phyloP scores from a whole-genome alignment of 2,797 vertebrate genomes.

The Hephaestus fuliginosus region DNA sequence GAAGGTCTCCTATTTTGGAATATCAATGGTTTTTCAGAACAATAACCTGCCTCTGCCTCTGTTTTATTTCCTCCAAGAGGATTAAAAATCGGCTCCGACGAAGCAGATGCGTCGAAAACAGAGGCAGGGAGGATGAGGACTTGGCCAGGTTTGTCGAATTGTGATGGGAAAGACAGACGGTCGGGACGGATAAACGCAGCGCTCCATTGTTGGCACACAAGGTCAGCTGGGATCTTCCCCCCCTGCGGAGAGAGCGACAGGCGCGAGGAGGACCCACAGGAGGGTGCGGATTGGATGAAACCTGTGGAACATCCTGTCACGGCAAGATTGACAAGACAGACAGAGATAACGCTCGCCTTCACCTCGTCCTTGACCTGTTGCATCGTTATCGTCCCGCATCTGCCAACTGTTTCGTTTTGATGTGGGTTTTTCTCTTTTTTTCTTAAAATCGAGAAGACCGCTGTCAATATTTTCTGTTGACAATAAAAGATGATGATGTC shows the following conservation, averaged over 20 bases:
- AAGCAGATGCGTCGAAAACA: constrained; percentile 14
- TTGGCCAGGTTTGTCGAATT: constrained; percentile 20
- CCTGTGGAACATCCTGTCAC: constrained; percentile 54
- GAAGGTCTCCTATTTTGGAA: constrained; percentile 39
- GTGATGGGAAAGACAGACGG: constrained; percentile 16
- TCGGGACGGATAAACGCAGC: constrained; percentile 20
- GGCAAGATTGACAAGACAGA: constrained; percentile 57
- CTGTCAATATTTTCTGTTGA: constrained; percentile 55
- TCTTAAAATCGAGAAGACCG: constrained; percentile 26
- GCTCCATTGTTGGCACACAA: constrained; percentile 44
- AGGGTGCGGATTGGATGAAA: constrained; percentile 40
- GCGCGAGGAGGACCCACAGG: constrained; percentile 10
- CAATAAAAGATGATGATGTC: constrained; percentile 45
- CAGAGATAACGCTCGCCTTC: constrained; percentile 52
- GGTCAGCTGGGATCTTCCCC: constrained; percentile 41
- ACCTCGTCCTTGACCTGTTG: constrained; percentile 47
- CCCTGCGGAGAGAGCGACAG: constrained; percentile 37
- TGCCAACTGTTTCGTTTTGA: constrained; percentile 35
- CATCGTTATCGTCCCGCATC: constrained; percentile 47
- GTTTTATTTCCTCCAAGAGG: constrained; percentile 25
- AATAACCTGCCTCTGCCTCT: constrained; percentile 8
- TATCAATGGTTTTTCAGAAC: constrained; percentile 41
- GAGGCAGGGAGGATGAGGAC: constrained; percentile 9
- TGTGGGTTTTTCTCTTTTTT: neutral
- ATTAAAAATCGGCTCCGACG: constrained; percentile 25